Conservation (phyloP, 2,888 invertebrate genomes). For the Kuschelorhynchus macadamiae region DNA sequence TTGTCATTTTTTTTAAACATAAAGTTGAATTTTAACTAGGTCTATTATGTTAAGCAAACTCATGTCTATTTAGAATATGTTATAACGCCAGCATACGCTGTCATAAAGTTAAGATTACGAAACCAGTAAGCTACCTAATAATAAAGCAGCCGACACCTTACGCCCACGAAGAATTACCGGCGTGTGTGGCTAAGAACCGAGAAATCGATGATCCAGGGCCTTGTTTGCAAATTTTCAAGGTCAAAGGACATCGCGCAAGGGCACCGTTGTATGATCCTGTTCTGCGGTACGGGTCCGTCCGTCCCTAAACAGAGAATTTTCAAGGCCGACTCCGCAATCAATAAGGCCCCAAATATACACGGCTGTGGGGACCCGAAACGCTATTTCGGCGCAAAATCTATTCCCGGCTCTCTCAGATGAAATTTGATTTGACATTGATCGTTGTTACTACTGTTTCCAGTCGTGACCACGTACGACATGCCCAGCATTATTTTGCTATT, state of each 20-base stretch:
- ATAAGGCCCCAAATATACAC: slow-evolving; percentile 27
- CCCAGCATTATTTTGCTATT: slow-evolving; percentile 9
- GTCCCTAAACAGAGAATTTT: slow-evolving; percentile 33
- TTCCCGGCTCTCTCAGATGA: slow-evolving; percentile 32
- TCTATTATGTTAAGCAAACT: too few species aligned
- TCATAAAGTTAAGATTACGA: too few species aligned
- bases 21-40: too few species aligned
- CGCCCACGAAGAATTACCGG: slow-evolving; percentile 10
- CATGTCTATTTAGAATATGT: too few species aligned
- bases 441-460: slow-evolving; percentile 3
- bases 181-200: background rate
- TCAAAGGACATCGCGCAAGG: slow-evolving; percentile 49
- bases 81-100: too few species aligned
- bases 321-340: slow-evolving; percentile 32
- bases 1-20: too few species aligned
- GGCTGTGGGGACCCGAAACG: slow-evolving; percentile 15
- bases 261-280: slow-evolving; percentile 24
- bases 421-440: slow-evolving; percentile 49
- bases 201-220: slow-evolving; percentile 43
- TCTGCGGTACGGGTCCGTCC: slow-evolving; percentile 23
- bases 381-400: slow-evolving; percentile 38
- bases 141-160: background rate
- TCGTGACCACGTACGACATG: slow-evolving; percentile 20
- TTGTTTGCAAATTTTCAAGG: slow-evolving; percentile 39
- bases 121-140: too few species aligned